Evolutionary conservation across 2,888 invertebrate genomes (phyloP), one percentile per base, ranked within the genome.

Genomic region (Drosophila meridiana): DNA sequence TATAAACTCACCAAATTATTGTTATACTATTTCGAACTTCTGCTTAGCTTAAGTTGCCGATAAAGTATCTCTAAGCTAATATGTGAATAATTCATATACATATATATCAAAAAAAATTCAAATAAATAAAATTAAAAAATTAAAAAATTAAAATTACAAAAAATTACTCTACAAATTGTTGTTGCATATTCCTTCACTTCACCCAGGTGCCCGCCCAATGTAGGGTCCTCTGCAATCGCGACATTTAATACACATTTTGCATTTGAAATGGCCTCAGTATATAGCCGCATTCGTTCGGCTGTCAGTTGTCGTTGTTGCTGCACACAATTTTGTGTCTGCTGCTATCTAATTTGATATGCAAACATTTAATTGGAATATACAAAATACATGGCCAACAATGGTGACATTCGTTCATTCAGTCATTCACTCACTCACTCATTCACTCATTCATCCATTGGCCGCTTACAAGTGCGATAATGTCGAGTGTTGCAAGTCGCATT

Each of bases 291-390:
- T 30, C 56, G 57, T 47, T 53, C 52, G 36, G 59, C 26, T 50
- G 65, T 45, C 74, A 57, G 40, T 20, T 34, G 30, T 47, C 26
- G 34, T 57, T 57, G 52, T 9, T 30, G 40, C 13, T 2, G 28
- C 40, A n/a, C n/a, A n/a, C n/a, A 40, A n/a, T n/a, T 53, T 14
- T 11, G 43, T 40, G 62, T 50, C 70, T 9, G 71, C 26, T 53
- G 34, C 30, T 13, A 79, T 74, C 80, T 80, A 61, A 80, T 80
- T 76, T 61, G 45, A 67, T 68, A 76, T 78, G 69, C 76, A 72
- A 69, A 72, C 86, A 85, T 87, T 87, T 83, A 85, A 83, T 87
- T 83, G 82, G 77, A 87, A 79, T 74, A 74, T 83, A 78, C 87
- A 78, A 70, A 75, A 87, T 81, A 72, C 71, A 76, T 32, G 56